Base-by-base conservation (phyloP, 2,797 vertebrate genomes). In the Enteromius afrohamiltoni region DNA sequence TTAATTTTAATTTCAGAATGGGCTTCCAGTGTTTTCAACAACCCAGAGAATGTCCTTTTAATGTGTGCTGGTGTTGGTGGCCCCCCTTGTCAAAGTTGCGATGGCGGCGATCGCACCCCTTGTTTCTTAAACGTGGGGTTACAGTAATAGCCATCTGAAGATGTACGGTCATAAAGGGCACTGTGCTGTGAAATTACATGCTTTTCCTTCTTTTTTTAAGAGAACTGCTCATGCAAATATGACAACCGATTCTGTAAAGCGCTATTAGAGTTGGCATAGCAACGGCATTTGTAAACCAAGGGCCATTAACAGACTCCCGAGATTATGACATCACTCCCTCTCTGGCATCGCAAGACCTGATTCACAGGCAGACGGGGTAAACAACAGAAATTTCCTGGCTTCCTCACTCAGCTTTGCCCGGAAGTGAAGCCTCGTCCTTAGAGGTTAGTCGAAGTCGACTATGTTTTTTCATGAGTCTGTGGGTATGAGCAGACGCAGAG, bases 1-100 rank as follows among this genome's bases (percentile, higher is more conserved):
- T 88, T 82, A 87, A 85, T 92, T 89, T 84, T 60, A 60, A 85
- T 89, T 89, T 87, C 78, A 67, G 85, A 85, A 79, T 82, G 49
- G 67, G 23, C 47, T 75, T 69, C 51, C 42, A 40, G 55, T 68
- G n/a, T 82, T 82, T 82, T 53, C 45, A 45, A 75, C 19, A 49
- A 62, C 21, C 69, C 14, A 42, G 21, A 55, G 34, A 80, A 60
- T 73, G 42, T 7, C 23, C 11, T 60, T 55, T 23, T 37, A 69
- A 69, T 80, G 71, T 14, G 21, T n/a, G 9, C 10, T 55, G 60
- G 29, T n/a, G 68, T 23, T 34, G 68, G 79, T 73, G 19, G 4
- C 31, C 53, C 21, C 21, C 37, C 19, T 11, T 74, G 45, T n/a
- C 17, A 73, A 40, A 82, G 58, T 49, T 82, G 31, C 21, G 14